Evolutionary conservation across 2,888 invertebrate genomes (phyloP), one percentile per base, ranked within the genome.

Genomic region (Athalia cordata): DNA sequence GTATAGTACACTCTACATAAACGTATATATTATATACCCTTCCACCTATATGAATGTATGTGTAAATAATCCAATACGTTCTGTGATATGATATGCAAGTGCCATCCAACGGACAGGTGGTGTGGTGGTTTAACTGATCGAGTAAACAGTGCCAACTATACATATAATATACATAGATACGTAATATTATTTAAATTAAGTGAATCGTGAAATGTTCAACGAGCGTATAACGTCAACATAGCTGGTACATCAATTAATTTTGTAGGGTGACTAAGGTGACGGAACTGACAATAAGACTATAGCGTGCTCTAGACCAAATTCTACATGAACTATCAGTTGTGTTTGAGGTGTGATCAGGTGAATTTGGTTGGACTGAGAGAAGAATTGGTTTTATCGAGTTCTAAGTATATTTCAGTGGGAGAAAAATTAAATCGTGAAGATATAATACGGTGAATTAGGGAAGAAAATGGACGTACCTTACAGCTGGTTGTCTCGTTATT

Each of bases 121-220:
- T 29, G 29, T 29, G 29, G 29, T 29, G 29, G 29, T 29, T 1
- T 64, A 64, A 64, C 29, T 64, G 68, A 67, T 15, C 52, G 67
- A 29, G 55, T 47, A 59, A 72, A 72, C 72, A 72, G 72, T 59
- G 72, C 47, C 59, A 29, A 29, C 29, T 29, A 29, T 29, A 29
- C 2, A 2, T 29, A 29, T 29, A 29, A n/a, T n/a, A n/a, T n/a
- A n/a, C n/a, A n/a, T n/a, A n/a, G n/a, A n/a, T 29, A 29, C 1
- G 29, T 29, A 29, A 29, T 29, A 29, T 29, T 29, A 29, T 29
- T 29, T 29, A 29, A 29, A 29, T 29, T 29, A 29, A 29, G 29
- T 29, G 29, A 29, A 29, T 29, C 29, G 29, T 29, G 29, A 29
- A 29, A 29, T 29, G 29, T 29, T 29, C 29, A 29, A 29, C 29